These are phyloP conservation scores for Drosophila erecta DNA, from an alignment of 1,140 invertebrate genomes.

Conservation along the genomic window DNA sequence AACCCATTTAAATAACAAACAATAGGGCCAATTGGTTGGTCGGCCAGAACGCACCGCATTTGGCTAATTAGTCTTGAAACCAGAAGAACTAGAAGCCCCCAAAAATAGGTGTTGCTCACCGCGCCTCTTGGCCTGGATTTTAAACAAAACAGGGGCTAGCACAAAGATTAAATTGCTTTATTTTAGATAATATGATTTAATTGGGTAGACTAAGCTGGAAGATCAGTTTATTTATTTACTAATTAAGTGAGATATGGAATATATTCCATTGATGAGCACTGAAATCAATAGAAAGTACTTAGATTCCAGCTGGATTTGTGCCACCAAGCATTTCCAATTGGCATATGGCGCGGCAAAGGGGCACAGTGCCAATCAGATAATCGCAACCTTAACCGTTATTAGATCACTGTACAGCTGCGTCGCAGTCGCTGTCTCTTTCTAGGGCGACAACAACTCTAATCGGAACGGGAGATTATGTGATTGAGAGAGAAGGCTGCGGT, in stretches of 20 bases:
- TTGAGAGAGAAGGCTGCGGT: conserved; percentile 9
- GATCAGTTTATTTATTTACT: no score
- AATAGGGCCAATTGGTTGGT: conserved; percentile 18
- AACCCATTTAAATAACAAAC: conserved; percentile 36
- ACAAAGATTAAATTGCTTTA: background rate
- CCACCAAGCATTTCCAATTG: conserved; percentile 15
- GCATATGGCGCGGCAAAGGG: conserved; percentile 16
- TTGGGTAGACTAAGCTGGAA: no score
- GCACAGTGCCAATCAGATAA: conserved; percentile 39
- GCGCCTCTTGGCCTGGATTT: conserved; percentile 21
- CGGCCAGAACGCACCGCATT: conserved; percentile 14
- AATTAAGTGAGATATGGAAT: no score
- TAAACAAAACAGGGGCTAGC: background rate
- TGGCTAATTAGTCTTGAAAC: conserved; percentile 27
- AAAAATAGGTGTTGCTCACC: conserved; percentile 37
- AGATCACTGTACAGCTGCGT: conserved; percentile 44
- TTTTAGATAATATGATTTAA: no score
- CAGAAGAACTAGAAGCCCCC: background rate
- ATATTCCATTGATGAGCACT: no score
- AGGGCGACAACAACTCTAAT: conserved; percentile 53
- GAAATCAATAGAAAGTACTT: conserved; percentile 6
- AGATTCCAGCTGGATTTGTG: background rate
- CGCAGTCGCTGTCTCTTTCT: conserved; percentile 17
- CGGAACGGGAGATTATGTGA: conserved; percentile 6
- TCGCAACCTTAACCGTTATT: conserved; percentile 50